Conservation (phyloP, 2,888 invertebrate species). For the Cepaea hortensis region DNA sequence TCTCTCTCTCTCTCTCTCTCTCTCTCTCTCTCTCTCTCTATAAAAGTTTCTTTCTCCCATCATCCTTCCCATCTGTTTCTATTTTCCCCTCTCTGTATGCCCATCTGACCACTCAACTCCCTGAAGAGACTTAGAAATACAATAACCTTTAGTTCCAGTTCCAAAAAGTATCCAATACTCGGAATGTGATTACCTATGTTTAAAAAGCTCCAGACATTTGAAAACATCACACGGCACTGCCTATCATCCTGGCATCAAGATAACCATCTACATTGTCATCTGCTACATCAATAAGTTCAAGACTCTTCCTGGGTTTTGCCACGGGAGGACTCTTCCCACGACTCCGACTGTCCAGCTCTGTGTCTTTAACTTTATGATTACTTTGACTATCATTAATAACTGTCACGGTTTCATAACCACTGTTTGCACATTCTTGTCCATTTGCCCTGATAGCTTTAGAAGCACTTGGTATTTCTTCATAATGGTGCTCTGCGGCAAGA, state of each 20-base stretch:
- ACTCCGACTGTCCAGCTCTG: background rate
- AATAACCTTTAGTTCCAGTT: no score
- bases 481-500: background rate
- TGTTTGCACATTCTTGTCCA: no score
- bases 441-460: no score
- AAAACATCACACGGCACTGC: background rate
- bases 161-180: no score
- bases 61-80: constrained; percentile 16
- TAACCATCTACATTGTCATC: no score
- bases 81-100: background rate
- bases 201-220: background rate
- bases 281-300: background rate
- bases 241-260: no score
- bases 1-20: constrained; percentile 7
- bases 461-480: background rate
- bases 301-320: background rate
- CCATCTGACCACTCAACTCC: background rate
- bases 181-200: no score
- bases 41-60: constrained; percentile 29
- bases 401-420: background rate
- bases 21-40: background rate
- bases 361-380: background rate
- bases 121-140: background rate
- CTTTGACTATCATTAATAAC: background rate
- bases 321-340: background rate